Conservation (phyloP, 2,113 vertebrate genomes). For the Apodemus speciosus region DNA sequence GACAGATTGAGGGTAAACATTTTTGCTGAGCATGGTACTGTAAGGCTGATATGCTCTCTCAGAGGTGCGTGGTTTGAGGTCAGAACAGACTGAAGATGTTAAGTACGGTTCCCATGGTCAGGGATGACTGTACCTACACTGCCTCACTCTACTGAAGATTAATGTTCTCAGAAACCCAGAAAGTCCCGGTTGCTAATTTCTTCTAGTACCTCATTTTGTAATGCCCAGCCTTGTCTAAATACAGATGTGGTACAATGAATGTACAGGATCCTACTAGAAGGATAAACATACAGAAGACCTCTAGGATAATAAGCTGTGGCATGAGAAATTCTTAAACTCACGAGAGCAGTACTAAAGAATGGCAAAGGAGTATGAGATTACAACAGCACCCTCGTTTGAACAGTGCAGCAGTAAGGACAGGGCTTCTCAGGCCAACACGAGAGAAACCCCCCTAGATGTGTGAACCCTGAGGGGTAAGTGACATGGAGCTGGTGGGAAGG, state of each 20-base stretch:
- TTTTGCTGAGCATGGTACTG: background rate
- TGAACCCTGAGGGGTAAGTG: background rate
- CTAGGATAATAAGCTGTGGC: background rate
- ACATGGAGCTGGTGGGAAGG: background rate
- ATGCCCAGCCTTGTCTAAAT: background rate
- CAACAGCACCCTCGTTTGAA: background rate
- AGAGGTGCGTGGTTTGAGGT: background rate
- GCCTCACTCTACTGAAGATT: background rate
- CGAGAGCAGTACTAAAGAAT: slow-evolving; percentile 27
- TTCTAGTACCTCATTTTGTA: background rate
- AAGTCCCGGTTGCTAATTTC: slow-evolving; percentile 7
- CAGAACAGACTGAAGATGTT: background rate
- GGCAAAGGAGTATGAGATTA: background rate
- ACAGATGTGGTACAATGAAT: background rate
- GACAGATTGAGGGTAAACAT: background rate
- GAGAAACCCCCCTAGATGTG: background rate
- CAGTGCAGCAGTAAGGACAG: background rate
- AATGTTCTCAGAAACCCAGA: background rate
- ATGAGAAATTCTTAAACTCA: slow-evolving; percentile 20
- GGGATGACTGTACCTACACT: background rate
- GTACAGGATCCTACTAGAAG: background rate
- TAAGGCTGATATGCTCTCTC: background rate
- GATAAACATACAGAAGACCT: slow-evolving; percentile 28
- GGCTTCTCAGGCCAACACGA: background rate
- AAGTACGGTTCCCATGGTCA: background rate